Evolutionary conservation across 2,888 invertebrate species (phyloP), one percentile per base, ranked within the genome.

Genomic region (Oligia strigilis): DNA sequence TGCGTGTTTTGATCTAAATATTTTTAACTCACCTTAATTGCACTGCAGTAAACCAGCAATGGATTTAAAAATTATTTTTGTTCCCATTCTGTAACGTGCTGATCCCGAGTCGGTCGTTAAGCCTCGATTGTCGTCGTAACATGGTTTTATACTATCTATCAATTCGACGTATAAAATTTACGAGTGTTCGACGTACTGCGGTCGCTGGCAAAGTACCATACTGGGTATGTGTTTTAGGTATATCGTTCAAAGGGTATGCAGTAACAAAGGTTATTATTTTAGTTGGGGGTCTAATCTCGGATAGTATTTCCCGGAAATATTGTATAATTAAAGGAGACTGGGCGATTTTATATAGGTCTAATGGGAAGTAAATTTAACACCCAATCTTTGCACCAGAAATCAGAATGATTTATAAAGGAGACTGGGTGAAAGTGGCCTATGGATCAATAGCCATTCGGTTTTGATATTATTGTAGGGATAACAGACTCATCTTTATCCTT

Each of bases 81-180:
- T 55, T 62, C n/a, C 52, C 69, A 78, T 77, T 77, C 29, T 49
- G 77, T 65, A 66, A 52, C 46, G 43, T 62, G 71, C 65, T 86
- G 88, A 82, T 86, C 83, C 78, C 72, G 62, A 78, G 77, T 69
- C 67, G 78, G 65, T 81, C 81, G 80, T 88, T 89, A 83, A 88
- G 70, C 69, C 74, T 83, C 85, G 83, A 87, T 87, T 87, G 87
- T 82, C 82, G 78, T 85, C 89, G 83, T 88, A 83, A 88, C 85
- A 87, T 77, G 84, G 78, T 88, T 88, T 88, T 80, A 88, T 85
- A 83, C 85, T 85, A 83, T 88, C 89, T 81, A 89, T 88, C 88
- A 88, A 88, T 80, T 82, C 23, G 83, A 82, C 81, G 73, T 88
- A 81, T 88, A 89, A 89, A 82, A 87, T 88, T 87, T 85, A 88